These are phyloP conservation scores for Pseudopipra pipra DNA, from an alignment of 2,113 vertebrate genomes.

Conservation along the genomic window DNA sequence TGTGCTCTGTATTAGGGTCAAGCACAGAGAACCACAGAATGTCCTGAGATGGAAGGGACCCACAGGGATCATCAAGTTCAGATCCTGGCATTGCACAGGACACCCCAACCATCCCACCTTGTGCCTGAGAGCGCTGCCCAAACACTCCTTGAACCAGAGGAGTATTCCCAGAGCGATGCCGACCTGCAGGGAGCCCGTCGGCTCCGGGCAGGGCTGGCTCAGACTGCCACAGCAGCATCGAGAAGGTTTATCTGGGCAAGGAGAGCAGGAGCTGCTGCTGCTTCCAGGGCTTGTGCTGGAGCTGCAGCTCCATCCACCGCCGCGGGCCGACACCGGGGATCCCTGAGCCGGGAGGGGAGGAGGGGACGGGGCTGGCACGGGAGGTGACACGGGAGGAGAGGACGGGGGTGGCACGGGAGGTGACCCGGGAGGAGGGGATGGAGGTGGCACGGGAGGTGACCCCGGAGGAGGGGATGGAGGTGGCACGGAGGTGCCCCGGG, in stretches of 20 bases:
- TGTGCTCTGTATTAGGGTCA: rapidly evolving
- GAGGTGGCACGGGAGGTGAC: neutral
- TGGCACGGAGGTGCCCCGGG: neutral
- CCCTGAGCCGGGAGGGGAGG: neutral
- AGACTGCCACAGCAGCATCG: rapidly evolving
- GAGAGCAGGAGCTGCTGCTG: neutral
- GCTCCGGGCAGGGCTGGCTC: neutral
- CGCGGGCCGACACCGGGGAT: neutral
- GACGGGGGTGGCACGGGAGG: no score
- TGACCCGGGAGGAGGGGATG: no score
- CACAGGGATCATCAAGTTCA: neutral
- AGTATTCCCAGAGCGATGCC: neutral
- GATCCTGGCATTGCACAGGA: neutral
- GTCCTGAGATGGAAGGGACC: neutral
- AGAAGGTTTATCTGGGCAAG: rapidly evolving
- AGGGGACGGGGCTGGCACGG: neutral
- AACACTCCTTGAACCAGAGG: neutral
- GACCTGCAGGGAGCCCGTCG: rapidly evolving
- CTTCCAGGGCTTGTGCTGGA: neutral
- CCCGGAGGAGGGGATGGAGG: no score
- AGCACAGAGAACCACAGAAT: neutral
- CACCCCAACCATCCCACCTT: neutral
- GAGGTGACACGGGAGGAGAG: neutral
- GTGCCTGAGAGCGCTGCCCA: neutral
- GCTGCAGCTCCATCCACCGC: neutral